These are phyloP conservation scores for Halcyon smyrnensis DNA, from an alignment of 2,797 vertebrate species.

Conservation along the genomic window DNA sequence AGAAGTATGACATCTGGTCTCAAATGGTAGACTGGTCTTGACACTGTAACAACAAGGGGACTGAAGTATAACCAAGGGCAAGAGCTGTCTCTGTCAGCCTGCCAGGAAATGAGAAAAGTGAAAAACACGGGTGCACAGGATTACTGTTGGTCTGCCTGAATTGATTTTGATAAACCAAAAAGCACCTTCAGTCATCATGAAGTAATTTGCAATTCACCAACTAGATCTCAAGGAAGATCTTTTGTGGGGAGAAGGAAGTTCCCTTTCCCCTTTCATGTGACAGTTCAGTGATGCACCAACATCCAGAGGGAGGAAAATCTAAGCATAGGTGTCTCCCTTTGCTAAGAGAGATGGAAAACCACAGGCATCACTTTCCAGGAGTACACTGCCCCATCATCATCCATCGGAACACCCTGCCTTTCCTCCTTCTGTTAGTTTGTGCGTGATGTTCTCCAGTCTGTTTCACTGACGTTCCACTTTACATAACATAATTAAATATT, in stretches of 20 bases:
- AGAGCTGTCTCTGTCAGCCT: not conserved
- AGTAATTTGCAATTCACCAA: not conserved
- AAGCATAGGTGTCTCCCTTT: too few relatives aligned
- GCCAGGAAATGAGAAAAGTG: not conserved
- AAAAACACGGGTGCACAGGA: not conserved
- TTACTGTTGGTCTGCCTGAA: not conserved
- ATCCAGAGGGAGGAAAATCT: not conserved
- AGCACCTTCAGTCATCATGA: not conserved
- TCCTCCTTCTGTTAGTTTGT: not conserved
- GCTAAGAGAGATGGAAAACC: not conserved
- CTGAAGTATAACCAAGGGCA: not conserved
- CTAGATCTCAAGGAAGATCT: fast-evolving
- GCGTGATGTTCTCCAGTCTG: not conserved
- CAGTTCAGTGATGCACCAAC: not conserved
- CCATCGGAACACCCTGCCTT: not conserved
- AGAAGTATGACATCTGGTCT: not conserved
- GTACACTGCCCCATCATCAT: not conserved
- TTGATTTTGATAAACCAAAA: not conserved
- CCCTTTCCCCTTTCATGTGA: not conserved
- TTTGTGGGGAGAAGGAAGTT: not conserved
- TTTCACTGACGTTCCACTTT: not conserved
- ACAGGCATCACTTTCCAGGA: not conserved
- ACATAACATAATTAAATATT: not conserved
- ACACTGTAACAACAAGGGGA: not conserved
- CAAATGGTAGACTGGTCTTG: not conserved